Conservation (phyloP, 2,113 vertebrate species). For the Picathartes gymnocephalus region DNA sequence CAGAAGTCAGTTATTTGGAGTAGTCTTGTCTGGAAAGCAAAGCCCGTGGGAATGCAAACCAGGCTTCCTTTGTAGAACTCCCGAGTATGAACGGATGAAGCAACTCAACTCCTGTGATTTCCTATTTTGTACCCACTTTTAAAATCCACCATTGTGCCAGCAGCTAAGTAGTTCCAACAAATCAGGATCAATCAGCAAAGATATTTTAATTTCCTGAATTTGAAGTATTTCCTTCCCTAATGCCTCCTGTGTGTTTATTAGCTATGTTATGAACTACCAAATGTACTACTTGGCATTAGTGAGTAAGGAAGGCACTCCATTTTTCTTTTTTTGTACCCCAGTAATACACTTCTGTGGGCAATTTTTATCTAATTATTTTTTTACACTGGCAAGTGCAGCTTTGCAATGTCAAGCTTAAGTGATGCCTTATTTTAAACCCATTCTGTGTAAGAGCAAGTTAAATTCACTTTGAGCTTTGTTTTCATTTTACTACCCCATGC, state of each 20-base stretch:
- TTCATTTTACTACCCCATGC: not conserved
- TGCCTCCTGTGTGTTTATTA: not conserved
- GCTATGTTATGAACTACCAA: not conserved
- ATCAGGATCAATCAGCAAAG: not conserved
- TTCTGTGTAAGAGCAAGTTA: not conserved
- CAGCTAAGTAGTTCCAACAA: not conserved
- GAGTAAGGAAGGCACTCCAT: not conserved
- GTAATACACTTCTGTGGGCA: not conserved
- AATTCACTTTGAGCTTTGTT: not conserved
- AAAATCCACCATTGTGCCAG: not conserved
- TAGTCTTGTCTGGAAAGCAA: not conserved
- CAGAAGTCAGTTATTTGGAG: not conserved
- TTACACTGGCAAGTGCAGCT: not conserved
- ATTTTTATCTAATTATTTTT: not conserved
- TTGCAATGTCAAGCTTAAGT: not conserved
- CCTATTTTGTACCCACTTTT: not conserved
- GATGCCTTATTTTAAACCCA: not conserved
- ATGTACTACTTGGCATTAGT: not conserved
- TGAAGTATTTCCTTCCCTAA: not conserved
- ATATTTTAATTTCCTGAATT: not conserved
- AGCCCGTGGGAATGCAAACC: not conserved
- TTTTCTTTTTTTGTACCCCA: not conserved
- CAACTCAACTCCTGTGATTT: not conserved
- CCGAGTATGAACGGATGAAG: fast-evolving
- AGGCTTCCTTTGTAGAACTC: not conserved